Conservation (phyloP, 2,888 invertebrate genomes). For the Philereme transversata region DNA sequence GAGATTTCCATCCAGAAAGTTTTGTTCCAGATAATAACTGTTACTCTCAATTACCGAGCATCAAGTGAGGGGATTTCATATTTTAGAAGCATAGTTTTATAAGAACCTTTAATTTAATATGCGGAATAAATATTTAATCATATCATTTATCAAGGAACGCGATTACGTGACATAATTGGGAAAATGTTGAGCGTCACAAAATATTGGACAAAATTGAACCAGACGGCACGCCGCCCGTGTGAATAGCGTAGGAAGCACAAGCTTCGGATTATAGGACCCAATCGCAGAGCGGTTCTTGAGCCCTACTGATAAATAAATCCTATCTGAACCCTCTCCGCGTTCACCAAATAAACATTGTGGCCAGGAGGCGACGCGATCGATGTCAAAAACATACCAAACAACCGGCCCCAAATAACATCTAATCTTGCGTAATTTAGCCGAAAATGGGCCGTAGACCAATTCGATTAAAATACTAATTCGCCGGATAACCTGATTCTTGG, state of each 20-base stretch:
- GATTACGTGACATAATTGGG: constrained; percentile 10
- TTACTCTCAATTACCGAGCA: constrained; percentile 36
- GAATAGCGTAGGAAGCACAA: constrained; percentile 31
- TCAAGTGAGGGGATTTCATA: constrained; percentile 3
- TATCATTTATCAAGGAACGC: not conserved
- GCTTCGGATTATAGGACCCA: constrained; percentile 57
- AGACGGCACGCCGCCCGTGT: constrained; percentile 2
- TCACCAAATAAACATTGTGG: constrained; percentile 68
- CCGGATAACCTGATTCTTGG: constrained; percentile 44
- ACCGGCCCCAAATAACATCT: constrained; percentile 53
- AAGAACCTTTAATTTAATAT: constrained; percentile 3
- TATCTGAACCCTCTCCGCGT: constrained; percentile 57
- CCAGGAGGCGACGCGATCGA: constrained; percentile 56
- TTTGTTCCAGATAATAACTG: constrained; percentile 66
- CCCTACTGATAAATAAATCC: constrained; percentile 67
- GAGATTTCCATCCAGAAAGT: constrained; percentile 63
- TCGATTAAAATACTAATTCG: constrained; percentile 56
- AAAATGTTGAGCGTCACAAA: constrained; percentile 4
- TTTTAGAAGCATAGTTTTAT: constrained; percentile 6
- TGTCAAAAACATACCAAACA: constrained; percentile 61
- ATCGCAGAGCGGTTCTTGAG: constrained; percentile 59
- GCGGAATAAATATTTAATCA: constrained; percentile 10
- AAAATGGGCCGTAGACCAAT: constrained; percentile 51
- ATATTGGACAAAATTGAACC: constrained; percentile 3
- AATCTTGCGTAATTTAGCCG: constrained; percentile 58